A percentile compares a stretch with the other conserved stretches of the same genome.
Conservation (phyloP, 2,888 invertebrate genomes). For the Trichogramma evanescens region DNA sequence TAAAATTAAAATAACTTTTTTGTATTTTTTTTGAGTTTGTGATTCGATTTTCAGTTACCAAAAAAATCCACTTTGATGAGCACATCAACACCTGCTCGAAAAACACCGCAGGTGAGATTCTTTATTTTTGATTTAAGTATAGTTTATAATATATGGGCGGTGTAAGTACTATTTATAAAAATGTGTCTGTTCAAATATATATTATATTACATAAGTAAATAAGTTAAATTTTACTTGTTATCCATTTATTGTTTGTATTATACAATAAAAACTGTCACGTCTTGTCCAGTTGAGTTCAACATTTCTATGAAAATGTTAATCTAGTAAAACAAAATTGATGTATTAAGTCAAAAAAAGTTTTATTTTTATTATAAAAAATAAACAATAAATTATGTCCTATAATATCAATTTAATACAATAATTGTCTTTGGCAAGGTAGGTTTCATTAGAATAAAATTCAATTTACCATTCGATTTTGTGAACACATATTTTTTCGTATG, state of each 20-base stretch:
- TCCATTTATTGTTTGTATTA: too few relatives aligned
- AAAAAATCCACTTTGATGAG: constrained; percentile 36
- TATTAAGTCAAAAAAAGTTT: neutral
- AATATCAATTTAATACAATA: neutral
- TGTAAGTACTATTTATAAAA: neutral
- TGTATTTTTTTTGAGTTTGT: constrained; percentile 27
- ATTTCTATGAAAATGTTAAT: too few relatives aligned
- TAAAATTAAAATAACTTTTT: neutral
- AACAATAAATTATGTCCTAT: neutral
- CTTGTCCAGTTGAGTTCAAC: too few relatives aligned
- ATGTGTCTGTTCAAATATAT: too few relatives aligned
- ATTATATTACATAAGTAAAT: constrained; percentile 4
- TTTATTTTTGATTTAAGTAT: constrained; percentile 6
- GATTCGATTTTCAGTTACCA: constrained; percentile 39
- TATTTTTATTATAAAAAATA: neutral
- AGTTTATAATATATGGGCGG: neutral
- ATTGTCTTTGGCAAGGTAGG: too few relatives aligned
- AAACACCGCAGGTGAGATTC: constrained; percentile 43
- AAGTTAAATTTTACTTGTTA: neutral
- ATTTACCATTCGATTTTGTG: too few relatives aligned
- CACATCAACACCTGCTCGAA: constrained; percentile 38
- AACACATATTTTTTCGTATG: too few relatives aligned
- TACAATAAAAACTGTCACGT: neutral
- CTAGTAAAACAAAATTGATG: neutral
- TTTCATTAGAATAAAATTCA: too few relatives aligned